Conservation (phyloP, 2,888 invertebrate species). For the Antitype chi region DNA sequence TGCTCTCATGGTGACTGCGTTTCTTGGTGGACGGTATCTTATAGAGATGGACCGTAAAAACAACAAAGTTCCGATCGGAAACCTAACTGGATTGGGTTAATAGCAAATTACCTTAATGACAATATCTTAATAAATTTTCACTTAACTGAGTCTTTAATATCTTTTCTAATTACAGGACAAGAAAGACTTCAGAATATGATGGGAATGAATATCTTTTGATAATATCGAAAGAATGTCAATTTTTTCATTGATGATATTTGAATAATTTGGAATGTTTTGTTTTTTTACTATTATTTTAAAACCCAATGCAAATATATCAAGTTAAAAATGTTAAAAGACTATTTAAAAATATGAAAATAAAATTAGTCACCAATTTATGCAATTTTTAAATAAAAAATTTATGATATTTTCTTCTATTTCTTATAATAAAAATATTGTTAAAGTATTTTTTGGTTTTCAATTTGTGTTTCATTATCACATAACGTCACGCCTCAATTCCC, state of each 20-base stretch:
- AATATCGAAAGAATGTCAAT: neutral
- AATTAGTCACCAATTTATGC: neutral
- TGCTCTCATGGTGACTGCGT: constrained; percentile 49
- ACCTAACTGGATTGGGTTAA: constrained; percentile 50
- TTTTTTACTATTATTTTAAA: neutral
- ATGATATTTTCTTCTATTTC: neutral
- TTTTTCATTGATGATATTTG: neutral
- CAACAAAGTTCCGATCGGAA: constrained; percentile 39
- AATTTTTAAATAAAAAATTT: too few relatives aligned
- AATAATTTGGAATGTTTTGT: neutral
- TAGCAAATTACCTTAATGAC: neutral
- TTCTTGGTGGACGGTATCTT: constrained; percentile 50
- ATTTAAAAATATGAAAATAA: neutral
- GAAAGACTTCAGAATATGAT: constrained; percentile 41
- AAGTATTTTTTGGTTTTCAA: neutral
- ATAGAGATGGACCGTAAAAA: constrained; percentile 39
- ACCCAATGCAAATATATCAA: neutral
- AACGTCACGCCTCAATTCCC: neutral
- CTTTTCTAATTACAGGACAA: constrained; percentile 45
- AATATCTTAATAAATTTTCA: neutral
- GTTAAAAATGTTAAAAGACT: too few relatives aligned
- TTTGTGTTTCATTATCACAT: constrained; percentile 2
- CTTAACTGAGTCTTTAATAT: neutral
- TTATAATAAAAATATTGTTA: neutral
- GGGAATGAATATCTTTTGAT: constrained; percentile 42